Evolutionary conservation across 2,113 vertebrate species (phyloP), one percentile per base, ranked within the genome.

Genomic region (Zosterops lateralis): DNA sequence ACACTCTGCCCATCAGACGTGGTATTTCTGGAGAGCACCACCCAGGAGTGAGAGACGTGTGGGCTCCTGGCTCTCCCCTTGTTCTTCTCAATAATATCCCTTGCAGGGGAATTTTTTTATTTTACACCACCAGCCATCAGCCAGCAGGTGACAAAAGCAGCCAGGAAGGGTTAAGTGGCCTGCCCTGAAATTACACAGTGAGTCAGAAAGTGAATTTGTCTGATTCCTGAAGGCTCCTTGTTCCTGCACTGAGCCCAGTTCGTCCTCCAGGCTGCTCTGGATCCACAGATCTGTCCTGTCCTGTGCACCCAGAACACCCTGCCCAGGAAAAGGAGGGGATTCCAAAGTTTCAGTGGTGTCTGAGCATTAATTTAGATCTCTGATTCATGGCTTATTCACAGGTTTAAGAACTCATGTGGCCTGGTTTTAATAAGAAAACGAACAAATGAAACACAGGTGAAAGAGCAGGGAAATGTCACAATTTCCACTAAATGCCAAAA

Each of bases 11-110:
- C 75, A 45, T 84, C 79, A 92, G 47, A 80, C 9, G 3, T 81
- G 84, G 77, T 25, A n/a, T 89, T 95, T 96, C 92, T 64, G 60
- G 62, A 95, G 62, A 60, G 85, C 67, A 88, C 87, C 93, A 94
- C 84, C 93, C 92, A 96, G 68, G 62, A 95, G 89, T 32, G 44
- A 88, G 94, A 84, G 29, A 32, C n/a, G 32, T 10, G 7, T 40
- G 36, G 67, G 56, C n/a, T 87, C 31, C 65, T 77, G 78, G 34
- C 42, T 82, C 68, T 87, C 54, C 64, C 34, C 9, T 44, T 48
- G 42, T 15, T 92, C 72, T 70, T 92, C 81, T 38, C 84, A 88
- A 36, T 68, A 81, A 65, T 6, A 58, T 2, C 22, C 50, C 17
- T 75, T 6, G 6, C 45, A 42, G 20, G 4, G 26, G 32, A 44